Conservation (phyloP, 2,797 vertebrate genomes). For the Steatocranus sp. region DNA sequence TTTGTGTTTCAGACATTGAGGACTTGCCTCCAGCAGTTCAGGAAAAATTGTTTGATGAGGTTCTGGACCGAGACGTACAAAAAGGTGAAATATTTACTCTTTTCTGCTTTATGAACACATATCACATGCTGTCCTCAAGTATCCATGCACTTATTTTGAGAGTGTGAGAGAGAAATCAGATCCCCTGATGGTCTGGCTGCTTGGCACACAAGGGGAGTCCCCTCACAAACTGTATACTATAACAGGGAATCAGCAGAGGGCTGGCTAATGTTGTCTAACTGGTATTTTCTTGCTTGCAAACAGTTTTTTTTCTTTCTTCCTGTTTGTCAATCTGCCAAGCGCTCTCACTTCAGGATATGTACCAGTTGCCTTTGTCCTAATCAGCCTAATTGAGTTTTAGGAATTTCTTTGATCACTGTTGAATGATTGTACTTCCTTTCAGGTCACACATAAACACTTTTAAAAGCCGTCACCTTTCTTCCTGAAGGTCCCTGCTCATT, state of each 20-base stretch:
- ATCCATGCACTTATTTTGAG: neutral
- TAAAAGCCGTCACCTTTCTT: neutral
- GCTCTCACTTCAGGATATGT: slow-evolving; percentile 6
- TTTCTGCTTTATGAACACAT: neutral
- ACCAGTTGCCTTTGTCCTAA: slow-evolving; percentile 27
- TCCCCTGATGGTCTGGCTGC: neutral
- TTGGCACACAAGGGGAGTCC: slow-evolving; percentile 4
- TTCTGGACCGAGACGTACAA: slow-evolving; percentile 96
- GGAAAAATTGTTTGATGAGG: slow-evolving; percentile 97
- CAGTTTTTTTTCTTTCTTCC: neutral
- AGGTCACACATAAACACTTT: neutral
- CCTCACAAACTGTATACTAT: slow-evolving; percentile 6
- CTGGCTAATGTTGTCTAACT: slow-evolving; percentile 39
- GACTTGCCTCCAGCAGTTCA: slow-evolving; percentile 94
- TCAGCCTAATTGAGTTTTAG: slow-evolving; percentile 51
- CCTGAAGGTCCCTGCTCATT: neutral
- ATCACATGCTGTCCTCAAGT: neutral
- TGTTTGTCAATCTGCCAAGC: slow-evolving; percentile 15
- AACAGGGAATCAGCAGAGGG: slow-evolving; percentile 22
- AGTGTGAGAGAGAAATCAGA: slow-evolving; percentile 6
- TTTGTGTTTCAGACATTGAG: slow-evolving; percentile 86
- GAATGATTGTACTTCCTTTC: slow-evolving; percentile 15
- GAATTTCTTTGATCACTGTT: slow-evolving; percentile 42
- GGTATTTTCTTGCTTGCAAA: slow-evolving; percentile 12
- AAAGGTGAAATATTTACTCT: slow-evolving; percentile 80